Percentiles rank a stretch among this genome's conserved stretches.
These are phyloP conservation scores for Drosophila melanosoma DNA, from an alignment of 2,888 invertebrate genomes.

Conservation along the genomic window DNA sequence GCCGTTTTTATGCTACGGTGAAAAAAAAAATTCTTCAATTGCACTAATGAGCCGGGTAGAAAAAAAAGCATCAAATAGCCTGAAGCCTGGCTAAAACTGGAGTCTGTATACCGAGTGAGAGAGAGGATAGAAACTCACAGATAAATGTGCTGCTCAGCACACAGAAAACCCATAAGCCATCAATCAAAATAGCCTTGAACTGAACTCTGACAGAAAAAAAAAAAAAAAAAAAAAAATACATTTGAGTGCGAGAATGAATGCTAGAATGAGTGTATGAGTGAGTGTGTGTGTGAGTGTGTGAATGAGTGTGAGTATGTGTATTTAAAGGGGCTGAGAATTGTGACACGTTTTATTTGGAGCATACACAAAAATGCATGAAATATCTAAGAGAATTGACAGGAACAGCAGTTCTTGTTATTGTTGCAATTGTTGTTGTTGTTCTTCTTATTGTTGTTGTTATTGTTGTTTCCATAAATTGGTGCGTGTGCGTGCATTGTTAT, in stretches of 20 bases:
- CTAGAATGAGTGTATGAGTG: not conserved
- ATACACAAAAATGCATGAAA: conserved; percentile 33
- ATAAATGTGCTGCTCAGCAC: conserved; percentile 35
- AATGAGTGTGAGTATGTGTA: not conserved
- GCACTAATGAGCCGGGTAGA: conserved; percentile 53
- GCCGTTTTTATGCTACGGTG: conserved; percentile 38
- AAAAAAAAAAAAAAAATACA: conserved; percentile 12
- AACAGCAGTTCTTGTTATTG: conserved; percentile 31
- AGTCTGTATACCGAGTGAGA: not conserved
- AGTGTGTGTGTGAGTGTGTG: not conserved
- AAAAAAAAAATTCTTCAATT: conserved; percentile 48
- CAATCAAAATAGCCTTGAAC: conserved; percentile 77
- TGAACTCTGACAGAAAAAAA: conserved; percentile 56
- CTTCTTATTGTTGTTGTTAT: conserved; percentile 15
- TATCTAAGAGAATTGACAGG: conserved; percentile 49
- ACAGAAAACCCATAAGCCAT: conserved; percentile 52
- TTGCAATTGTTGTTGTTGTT: conserved; percentile 11
- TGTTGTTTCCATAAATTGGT: conserved; percentile 26
- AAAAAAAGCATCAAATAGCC: conserved; percentile 31
- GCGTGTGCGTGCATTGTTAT: conserved; percentile 66
- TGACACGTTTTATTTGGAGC: conserved; percentile 62
- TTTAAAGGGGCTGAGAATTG: conserved; percentile 34
- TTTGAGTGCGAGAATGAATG: not conserved
- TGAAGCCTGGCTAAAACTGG: conserved; percentile 1
- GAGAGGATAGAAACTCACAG: conserved; percentile 39